Base-by-base conservation (phyloP, 1,140 invertebrate species). In the Drosophila nannoptera region DNA sequence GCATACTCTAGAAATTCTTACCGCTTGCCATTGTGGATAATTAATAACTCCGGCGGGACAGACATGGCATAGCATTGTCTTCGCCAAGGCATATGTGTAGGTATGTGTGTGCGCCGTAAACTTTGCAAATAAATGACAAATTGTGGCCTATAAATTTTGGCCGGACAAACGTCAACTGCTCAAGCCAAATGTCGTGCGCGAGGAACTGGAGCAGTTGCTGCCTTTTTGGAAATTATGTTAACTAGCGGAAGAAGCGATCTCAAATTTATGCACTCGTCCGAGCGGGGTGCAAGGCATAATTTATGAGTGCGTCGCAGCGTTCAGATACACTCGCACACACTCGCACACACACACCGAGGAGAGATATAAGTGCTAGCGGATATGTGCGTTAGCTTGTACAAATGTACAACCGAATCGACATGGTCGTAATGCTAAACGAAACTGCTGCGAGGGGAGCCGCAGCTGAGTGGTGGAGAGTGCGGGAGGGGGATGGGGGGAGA, bases 51-150 rank as follows among this genome's bases (percentile, higher is more conserved):
- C 1, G 22, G 22, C 22, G 22, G 22, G 22, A 22, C 22, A 22
- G 22, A 22, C 22, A 3, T 3, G 22, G 22, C 22, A 22, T 22
- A 22, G 22, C 22, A 22, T 22, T 22, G 22, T 22, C 22, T 22
- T 22, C 22, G 22, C 1, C 1, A 3, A 22, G 22, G 22, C 1
- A 22, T 22, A 22, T 22, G 22, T 22, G 22, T 22, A 3, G 1
- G 22, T 22, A 3, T 22, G 22, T 22, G 22, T 22, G 22, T 22
- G 22, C 3, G 22, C 22, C 22, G 22, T 22, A 22, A 22, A 22
- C 40, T 2, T 82, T 75, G 75, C 63, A 75, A 54, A 73, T 65
- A 83, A 78, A 60, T 83, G 78, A 83, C 78, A 83, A 83, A 83
- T 83, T 83, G 71, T 35, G 52, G 49, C 60, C 55, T 52, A 83